Conservation (phyloP, 2,113 vertebrate genomes). For the Urocynchramus pylzowi region DNA sequence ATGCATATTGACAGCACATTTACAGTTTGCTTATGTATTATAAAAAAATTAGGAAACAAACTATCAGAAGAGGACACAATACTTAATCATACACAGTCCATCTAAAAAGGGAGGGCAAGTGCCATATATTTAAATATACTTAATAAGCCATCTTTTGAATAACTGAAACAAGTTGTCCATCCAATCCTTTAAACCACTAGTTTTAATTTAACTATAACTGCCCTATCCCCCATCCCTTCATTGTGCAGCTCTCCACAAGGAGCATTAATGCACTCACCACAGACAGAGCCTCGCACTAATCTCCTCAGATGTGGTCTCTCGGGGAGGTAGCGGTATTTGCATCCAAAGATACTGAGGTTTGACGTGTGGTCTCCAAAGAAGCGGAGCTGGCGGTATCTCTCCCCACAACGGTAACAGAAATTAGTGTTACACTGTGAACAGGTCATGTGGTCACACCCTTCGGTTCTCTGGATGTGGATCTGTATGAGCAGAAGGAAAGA, state of each 20-base stretch:
- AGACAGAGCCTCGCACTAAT: constrained; percentile 92
- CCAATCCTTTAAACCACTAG: background rate
- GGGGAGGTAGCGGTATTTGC: constrained; percentile 98
- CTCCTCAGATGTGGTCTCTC: constrained; percentile 94
- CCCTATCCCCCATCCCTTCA: background rate
- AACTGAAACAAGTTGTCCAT: background rate
- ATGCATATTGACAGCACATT: background rate
- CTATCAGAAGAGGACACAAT: background rate
- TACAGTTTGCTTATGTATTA: background rate
- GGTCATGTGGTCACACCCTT: constrained; percentile 98
- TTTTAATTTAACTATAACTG: background rate
- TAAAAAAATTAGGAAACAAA: background rate
- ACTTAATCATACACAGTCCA: background rate
- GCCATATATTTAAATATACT: background rate
- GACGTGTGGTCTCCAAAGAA: constrained; percentile 98
- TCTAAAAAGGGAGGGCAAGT: background rate
- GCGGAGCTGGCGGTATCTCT: constrained; percentile 91
- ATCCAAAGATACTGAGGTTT: constrained; percentile 99
- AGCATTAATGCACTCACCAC: constrained; percentile 79
- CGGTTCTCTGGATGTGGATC: constrained; percentile 98
- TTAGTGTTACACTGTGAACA: constrained; percentile 98
- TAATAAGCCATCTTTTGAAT: background rate
- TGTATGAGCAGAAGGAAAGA: constrained; percentile 22
- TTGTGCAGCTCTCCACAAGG: background rate
- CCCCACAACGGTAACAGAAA: constrained; percentile 98